Conservation (phyloP, 2,797 vertebrate species). For the Sebastes minor region DNA sequence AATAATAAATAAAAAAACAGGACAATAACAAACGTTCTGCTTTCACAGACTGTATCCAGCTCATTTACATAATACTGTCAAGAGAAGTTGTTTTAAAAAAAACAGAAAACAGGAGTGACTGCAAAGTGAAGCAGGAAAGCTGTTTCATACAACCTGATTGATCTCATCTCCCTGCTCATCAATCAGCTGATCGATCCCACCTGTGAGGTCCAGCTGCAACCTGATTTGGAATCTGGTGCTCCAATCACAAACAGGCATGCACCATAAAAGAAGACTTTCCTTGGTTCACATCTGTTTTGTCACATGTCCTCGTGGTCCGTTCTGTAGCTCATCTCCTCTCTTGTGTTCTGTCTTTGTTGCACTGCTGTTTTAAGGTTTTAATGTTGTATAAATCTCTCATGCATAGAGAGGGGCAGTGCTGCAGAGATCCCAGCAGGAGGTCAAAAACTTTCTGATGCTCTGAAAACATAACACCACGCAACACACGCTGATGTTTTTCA, state of each 20-base stretch:
- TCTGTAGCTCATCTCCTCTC: background rate
- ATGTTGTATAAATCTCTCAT: background rate
- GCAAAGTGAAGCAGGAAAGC: too few relatives aligned
- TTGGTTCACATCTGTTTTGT: background rate
- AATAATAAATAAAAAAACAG: too few relatives aligned
- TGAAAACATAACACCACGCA: background rate
- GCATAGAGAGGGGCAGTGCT: background rate
- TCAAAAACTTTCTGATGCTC: background rate
- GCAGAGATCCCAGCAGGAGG: background rate
- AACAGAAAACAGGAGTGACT: too few relatives aligned
- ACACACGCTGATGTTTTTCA: slow-evolving; percentile 11
- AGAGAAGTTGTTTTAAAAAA: too few relatives aligned
- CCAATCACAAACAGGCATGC: background rate
- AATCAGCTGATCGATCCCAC: background rate
- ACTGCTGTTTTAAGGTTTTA: background rate
- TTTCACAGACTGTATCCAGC: too few relatives aligned
- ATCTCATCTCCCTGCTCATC: background rate
- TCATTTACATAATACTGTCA: too few relatives aligned
- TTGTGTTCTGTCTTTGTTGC: background rate
- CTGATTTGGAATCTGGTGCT: background rate
- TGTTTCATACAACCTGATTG: too few relatives aligned
- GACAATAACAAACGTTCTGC: too few relatives aligned
- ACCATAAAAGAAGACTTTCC: background rate
- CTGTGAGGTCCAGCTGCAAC: background rate
- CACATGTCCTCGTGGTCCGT: background rate